Evolutionary conservation across 2,888 invertebrate species (phyloP).

Genomic region (Drepana falcataria): DNA sequence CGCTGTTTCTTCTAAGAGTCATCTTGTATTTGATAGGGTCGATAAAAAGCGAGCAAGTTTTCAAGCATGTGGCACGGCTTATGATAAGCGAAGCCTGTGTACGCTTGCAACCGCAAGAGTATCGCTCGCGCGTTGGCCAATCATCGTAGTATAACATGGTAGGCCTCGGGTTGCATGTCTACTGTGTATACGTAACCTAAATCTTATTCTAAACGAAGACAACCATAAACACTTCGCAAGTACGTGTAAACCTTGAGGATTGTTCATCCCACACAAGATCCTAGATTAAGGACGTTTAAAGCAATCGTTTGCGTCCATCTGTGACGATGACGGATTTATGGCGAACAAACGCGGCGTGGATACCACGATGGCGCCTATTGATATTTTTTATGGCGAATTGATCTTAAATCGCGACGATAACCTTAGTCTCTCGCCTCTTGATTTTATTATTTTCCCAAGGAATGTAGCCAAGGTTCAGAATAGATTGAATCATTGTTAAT

Average conservation of each 20-base stretch:
- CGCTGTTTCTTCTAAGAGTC: too few species aligned
- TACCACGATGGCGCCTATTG: conserved; percentile 22
- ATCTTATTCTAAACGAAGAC: not conserved
- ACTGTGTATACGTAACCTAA: not conserved
- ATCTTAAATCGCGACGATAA: not conserved
- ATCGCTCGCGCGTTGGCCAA: too few species aligned
- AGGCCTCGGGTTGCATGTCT: not conserved
- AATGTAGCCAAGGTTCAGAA: not conserved
- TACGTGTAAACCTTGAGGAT: conserved; percentile 24
- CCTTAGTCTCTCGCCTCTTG: not conserved
- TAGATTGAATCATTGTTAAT: too few species aligned
- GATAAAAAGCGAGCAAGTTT: too few species aligned
- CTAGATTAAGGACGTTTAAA: conserved; percentile 32
- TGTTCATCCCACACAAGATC: conserved; percentile 54
- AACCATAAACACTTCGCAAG: not conserved
- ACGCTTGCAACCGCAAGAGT: too few species aligned
- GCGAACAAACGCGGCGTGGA: conserved; percentile 14
- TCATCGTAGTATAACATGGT: too few species aligned
- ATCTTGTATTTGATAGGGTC: too few species aligned
- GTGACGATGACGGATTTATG: conserved; percentile 35
- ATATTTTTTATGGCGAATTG: conserved; percentile 9
- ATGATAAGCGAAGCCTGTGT: too few species aligned
- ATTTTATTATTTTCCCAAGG: not conserved
- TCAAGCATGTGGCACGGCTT: too few species aligned
- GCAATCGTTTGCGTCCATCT: conserved; percentile 28